Conservation (phyloP, 64 coral and sea anemone genomes). For the Porites lutea region DNA sequence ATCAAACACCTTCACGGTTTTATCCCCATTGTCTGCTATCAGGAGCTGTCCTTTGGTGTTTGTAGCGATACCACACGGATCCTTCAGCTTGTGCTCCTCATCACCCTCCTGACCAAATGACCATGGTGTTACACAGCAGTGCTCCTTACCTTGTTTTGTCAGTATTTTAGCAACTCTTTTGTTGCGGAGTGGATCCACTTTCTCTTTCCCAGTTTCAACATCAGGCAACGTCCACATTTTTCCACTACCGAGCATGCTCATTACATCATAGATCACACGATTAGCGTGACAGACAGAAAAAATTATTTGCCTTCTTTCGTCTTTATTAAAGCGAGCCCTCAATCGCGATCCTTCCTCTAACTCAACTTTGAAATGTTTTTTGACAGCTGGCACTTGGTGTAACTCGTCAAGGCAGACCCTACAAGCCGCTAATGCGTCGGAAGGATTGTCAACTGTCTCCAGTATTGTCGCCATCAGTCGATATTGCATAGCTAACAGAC, state of each 20-base stretch:
- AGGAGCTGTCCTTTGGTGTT: slow-evolving; percentile 36
- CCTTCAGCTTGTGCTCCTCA: not conserved
- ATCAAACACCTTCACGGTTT: slow-evolving; percentile 26
- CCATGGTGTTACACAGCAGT: not conserved
- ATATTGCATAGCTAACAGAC: slow-evolving; percentile 39
- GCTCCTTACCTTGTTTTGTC: slow-evolving; percentile 23
- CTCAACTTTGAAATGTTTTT: slow-evolving; percentile 19
- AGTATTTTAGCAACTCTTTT: not conserved
- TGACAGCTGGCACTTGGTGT: slow-evolving; percentile 6
- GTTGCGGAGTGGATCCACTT: slow-evolving; percentile 35
- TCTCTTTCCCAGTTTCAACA: slow-evolving; percentile 15
- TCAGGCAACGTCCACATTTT: not conserved
- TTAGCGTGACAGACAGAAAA: slow-evolving; percentile 43
- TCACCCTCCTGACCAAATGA: slow-evolving; percentile 51
- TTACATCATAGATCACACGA: slow-evolving; percentile 39
- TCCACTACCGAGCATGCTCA: not conserved
- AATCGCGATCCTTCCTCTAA: slow-evolving; percentile 1
- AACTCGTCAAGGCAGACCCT: slow-evolving; percentile 30
- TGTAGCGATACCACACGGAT: slow-evolving; percentile 7
- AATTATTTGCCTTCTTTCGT: slow-evolving; percentile 21
- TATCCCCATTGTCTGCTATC: not conserved
- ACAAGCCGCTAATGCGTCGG: not conserved
- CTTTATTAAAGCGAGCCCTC: slow-evolving; percentile 5
- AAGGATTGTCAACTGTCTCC: slow-evolving; percentile 14
- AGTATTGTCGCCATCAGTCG: slow-evolving; percentile 29